A percentile compares a stretch with the other conserved stretches of the same genome.
phyloP scores from a whole-genome alignment of 2,797 vertebrate genomes.

The Aplochiton taeniatus region DNA sequence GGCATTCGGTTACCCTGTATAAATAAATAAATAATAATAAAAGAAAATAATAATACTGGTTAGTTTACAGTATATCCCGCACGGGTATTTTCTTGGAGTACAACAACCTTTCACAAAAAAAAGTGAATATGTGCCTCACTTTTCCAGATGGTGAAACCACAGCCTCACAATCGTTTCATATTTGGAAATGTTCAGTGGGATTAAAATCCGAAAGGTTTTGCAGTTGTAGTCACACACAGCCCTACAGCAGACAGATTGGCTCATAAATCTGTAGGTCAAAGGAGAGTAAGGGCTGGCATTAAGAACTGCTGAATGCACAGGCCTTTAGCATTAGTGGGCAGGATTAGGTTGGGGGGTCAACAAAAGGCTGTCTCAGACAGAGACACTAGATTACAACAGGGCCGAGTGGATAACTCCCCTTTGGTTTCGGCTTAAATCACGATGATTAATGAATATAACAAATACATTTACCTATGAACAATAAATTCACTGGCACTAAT shows the following conservation, averaged over 20 bases:
- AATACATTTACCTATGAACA: not conserved
- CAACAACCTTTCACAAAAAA: slow-evolving; percentile 41
- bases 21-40: no score
- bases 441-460: not conserved
- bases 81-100: slow-evolving; percentile 31
- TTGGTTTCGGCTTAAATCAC: slow-evolving; percentile 3
- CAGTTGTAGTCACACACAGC: slow-evolving; percentile 1
- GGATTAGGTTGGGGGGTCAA: slow-evolving; percentile 63
- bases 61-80: slow-evolving; percentile 39
- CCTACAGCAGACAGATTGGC: slow-evolving; percentile 10
- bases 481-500: no score
- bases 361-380: slow-evolving; percentile 39
- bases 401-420: slow-evolving; percentile 30
- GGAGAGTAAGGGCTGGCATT: slow-evolving; percentile 56
- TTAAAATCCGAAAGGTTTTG: no score
- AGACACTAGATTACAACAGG: slow-evolving; percentile 43
- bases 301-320: slow-evolving; percentile 71
- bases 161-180: no score
- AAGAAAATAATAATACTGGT: no score
- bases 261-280: slow-evolving; percentile 63
- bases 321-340: slow-evolving; percentile 62
- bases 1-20: no score
- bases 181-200: no score
- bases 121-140: slow-evolving; percentile 35
- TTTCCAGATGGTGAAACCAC: slow-evolving; percentile 49